Percentiles rank a stretch among this genome's conserved stretches.
Evolutionary conservation across 2,888 invertebrate genomes (phyloP).

Genomic region (Cancer borealis): DNA sequence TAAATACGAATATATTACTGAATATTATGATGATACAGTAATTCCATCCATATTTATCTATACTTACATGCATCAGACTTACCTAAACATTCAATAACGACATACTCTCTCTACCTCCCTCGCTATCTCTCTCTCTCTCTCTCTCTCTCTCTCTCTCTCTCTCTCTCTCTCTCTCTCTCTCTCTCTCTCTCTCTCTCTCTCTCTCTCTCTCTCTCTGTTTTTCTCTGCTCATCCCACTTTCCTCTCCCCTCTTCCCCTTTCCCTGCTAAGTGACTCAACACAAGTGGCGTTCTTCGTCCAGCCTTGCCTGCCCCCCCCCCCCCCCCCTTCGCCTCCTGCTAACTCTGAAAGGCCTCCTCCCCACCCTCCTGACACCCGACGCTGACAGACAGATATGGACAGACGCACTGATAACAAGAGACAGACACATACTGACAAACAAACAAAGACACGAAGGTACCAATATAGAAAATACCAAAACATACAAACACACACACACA

Average conservation of each 20-base stretch:
- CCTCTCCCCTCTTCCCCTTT: not conserved
- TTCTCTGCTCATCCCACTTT: not conserved
- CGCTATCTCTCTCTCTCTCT: too few species aligned
- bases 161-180: not conserved
- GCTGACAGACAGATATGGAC: not conserved
- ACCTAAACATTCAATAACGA: not conserved
- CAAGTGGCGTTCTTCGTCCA: not conserved
- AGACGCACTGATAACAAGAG: not conserved
- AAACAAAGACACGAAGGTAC: not conserved
- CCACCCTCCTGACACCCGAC: not conserved
- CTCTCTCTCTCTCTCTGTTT: not conserved
- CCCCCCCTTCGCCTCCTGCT: not conserved
- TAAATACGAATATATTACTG: not conserved
- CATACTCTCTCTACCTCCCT: too few species aligned
- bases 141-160: not conserved
- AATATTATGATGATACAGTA: not conserved
- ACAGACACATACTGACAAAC: not conserved
- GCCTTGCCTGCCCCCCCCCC: not conserved
- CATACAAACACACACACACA: not conserved
- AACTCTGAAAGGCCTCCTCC: not conserved
- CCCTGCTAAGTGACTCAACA: not conserved
- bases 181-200: not conserved
- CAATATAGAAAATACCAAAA: not conserved
- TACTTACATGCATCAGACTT: not conserved
- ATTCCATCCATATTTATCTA: not conserved